These are phyloP conservation scores for Calliopsis andreniformis DNA, from an alignment of 1,140 invertebrate species.

Conservation along the genomic window DNA sequence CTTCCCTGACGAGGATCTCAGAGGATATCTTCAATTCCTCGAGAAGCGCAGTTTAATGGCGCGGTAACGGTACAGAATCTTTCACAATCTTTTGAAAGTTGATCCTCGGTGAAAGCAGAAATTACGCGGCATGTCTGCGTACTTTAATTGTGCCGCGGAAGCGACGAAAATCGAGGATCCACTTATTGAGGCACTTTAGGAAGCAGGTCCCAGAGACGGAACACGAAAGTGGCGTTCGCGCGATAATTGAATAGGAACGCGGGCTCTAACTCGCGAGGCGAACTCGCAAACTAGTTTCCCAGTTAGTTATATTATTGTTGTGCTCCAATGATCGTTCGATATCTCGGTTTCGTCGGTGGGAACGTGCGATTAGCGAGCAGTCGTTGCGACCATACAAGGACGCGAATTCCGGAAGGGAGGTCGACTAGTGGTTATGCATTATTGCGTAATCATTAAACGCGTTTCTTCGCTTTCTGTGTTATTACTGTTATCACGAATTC, in stretches of 20 bases:
- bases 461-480: conserved; percentile 37
- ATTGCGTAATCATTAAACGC: conserved; percentile 28
- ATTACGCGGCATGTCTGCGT: conserved; percentile 12
- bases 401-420: conserved; percentile 22
- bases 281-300: not conserved
- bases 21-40: conserved; percentile 10
- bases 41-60: not conserved
- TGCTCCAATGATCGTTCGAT: not conserved
- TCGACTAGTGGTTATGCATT: not conserved
- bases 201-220: not conserved
- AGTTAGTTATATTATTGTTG: not conserved
- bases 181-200: not conserved
- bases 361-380: not conserved
- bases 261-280: not conserved
- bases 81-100: conserved; percentile 37
- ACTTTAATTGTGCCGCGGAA: conserved; percentile 22
- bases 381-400: not conserved
- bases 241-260: not conserved
- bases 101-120: conserved; percentile 35
- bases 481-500: conserved; percentile 39
- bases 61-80: conserved; percentile 30
- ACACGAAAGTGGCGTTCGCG: not conserved
- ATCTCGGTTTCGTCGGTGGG: not conserved
- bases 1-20: not conserved
- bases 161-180: conserved; percentile 12